A percentile compares a stretch with the other conserved stretches of the same genome.
These are phyloP conservation scores for Pantherophis alleghaniensis DNA, from an alignment of 2,797 vertebrate genomes.

Conservation along the genomic window DNA sequence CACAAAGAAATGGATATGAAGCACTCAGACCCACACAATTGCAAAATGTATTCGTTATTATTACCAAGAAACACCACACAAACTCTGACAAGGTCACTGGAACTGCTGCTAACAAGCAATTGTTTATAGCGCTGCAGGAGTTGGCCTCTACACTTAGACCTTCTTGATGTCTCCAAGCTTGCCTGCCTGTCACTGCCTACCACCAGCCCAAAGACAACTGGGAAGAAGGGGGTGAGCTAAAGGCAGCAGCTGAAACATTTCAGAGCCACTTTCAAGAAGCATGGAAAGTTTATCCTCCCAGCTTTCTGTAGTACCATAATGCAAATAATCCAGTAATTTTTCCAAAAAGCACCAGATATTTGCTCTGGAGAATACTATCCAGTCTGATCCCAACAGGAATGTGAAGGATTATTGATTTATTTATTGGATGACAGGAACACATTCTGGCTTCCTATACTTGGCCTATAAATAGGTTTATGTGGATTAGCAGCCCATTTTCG, in stretches of 20 bases:
- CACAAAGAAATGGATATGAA: not conserved
- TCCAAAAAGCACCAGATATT: not conserved
- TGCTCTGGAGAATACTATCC: not conserved
- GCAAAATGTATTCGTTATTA: not conserved
- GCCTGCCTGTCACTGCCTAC: not conserved
- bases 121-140: not conserved
- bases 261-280: not conserved
- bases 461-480: not conserved
- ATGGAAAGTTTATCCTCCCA: not conserved
- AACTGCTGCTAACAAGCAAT: conserved; percentile 10
- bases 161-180: not conserved
- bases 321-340: not conserved
- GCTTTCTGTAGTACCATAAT: not conserved
- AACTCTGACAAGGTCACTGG: conserved; percentile 18
- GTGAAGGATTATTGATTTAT: not conserved
- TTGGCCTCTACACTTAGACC: not conserved
- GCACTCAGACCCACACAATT: not conserved
- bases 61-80: not conserved
- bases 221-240: not conserved
- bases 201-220: not conserved
- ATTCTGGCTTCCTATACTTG: not conserved
- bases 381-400: not conserved
- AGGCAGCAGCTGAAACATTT: conserved; percentile 6
- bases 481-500: not conserved
- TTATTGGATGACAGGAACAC: not conserved